Evolutionary conservation across 2,113 vertebrate genomes (phyloP), one percentile per base, ranked within the genome.

Genomic region (Ailurus styani): DNA sequence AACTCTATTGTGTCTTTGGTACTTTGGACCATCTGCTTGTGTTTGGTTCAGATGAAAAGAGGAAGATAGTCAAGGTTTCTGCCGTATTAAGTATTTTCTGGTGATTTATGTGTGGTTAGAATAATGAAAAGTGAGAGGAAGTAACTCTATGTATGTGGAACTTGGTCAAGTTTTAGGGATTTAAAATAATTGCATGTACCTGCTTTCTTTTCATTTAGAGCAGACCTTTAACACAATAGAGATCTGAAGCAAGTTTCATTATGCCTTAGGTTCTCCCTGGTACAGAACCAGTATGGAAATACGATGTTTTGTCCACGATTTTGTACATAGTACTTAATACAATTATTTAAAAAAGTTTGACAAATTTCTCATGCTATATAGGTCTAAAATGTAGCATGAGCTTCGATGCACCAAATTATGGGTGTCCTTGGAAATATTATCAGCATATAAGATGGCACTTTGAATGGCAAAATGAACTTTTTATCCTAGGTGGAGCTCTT

Each of bases 11-110:
- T 84, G 11, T 37, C 18, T 93, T 83, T 70, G 27, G 87, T 57
- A 86, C 70, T 93, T 96, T 89, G 90, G 45, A 93, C 77, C 57
- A 66, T 78, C 31, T 91, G 70, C 50, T 97, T 21, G 62, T 90
- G 21, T 87, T 95, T 45, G 55, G 57, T 70, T 66, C 66, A 73
- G 20, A 66, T 93, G 79, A 72, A 88, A 93, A 86, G 23, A 85
- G 87, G 57, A 95, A 96, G 68, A 83, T 54, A 85, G 72, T 37
- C 66, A 70, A 57, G 40, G 31, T 66, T 82, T 93, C 68, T 87
- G 15, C 47, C 89, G 3, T 78, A 4, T 82, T 70, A 70, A 45
- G 50, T 66, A 40, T 68, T 31, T 62, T 78, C 66, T 68, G 54
- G 18, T 84, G 87, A 92, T 45, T 90, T 95, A 66, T 37, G 18